Evolutionary conservation across 1,140 invertebrate species (phyloP), one percentile per base, ranked within the genome.

Genomic region (Conus betulinus): DNA sequence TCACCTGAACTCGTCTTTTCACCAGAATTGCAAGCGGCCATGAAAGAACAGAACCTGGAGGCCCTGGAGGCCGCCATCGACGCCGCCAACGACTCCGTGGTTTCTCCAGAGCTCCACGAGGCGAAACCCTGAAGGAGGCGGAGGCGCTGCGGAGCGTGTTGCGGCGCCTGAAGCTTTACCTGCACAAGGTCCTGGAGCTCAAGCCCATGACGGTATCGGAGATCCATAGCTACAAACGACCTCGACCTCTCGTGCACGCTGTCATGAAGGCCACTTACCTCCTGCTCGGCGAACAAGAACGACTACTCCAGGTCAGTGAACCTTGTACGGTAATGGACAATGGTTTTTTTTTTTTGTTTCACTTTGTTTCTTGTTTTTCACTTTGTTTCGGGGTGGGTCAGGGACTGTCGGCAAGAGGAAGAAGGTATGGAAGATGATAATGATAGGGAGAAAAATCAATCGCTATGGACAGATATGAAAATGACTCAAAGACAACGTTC

Each of bases 251-350:
- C 11, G 90, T 92, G 7, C 91, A 91, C 71, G 84, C 88, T 57
- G 90, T 92, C 55, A 91, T 92, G 92, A 91, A 90, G n/a, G 91
- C 91, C 63, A 91, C 91, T 5, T 91, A 88, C 78, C 88, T 90
- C 15, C 51, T 92, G 53, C 89, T 92, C 51, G 92, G 92, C 17
- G 92, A 92, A 27, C 79, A 84, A 55, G 79, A 88, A 3, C 63
- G 76, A 25, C 67, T 85, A 27, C 55, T 92, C 3, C 52, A 91
- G 88, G 91, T 91, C 83, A 84, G 86, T 89, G 39, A 39, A 39
- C 39, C 39, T 20, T 5, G 8, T 3, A 25, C 10, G 60, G 60
- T 20, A 63, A 63, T 11, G 60, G 11, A 63, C 0, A 23, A 23
- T 71, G 67, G 3, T 13, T 71, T 10, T 23, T 71, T 10, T 71